These are phyloP conservation scores for Tetragonula clypearis DNA, from an alignment of 1,140 invertebrate genomes.

Conservation along the genomic window DNA sequence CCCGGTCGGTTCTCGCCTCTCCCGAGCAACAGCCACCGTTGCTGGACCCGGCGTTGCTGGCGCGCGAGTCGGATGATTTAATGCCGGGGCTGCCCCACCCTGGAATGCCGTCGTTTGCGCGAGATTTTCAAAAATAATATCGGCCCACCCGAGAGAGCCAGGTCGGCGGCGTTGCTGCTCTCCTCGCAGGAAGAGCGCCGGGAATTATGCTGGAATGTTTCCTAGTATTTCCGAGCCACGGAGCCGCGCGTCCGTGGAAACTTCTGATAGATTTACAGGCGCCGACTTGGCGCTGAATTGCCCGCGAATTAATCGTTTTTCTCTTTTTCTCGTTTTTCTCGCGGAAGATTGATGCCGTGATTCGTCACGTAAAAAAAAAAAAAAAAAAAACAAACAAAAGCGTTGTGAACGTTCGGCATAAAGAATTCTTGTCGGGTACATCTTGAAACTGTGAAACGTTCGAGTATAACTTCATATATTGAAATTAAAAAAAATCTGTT, in stretches of 20 bases:
- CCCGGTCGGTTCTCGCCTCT: constrained; percentile 15
- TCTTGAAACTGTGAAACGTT: too few relatives aligned
- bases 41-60: constrained; percentile 51
- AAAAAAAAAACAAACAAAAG: neutral
- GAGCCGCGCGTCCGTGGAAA: constrained; percentile 12
- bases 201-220: constrained; percentile 58
- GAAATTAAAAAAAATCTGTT: too few relatives aligned
- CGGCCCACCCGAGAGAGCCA: constrained; percentile 63
- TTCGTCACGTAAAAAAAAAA: neutral
- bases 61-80: constrained; percentile 61
- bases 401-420: too few relatives aligned
- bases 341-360: neutral
- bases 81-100: constrained; percentile 76
- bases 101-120: constrained; percentile 79
- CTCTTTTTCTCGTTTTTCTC: neutral
- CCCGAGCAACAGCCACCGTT: constrained; percentile 47
- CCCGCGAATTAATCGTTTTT: constrained; percentile 14
- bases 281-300: neutral
- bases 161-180: neutral
- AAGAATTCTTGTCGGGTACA: too few relatives aligned
- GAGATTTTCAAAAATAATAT: constrained; percentile 79
- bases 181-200: constrained; percentile 43
- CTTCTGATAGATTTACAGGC: constrained; percentile 45
- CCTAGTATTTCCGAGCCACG: constrained; percentile 41
- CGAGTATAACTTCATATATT: too few relatives aligned